Base-by-base conservation (phyloP, 1,140 invertebrate genomes). In the Euwallacea fornicatus region DNA sequence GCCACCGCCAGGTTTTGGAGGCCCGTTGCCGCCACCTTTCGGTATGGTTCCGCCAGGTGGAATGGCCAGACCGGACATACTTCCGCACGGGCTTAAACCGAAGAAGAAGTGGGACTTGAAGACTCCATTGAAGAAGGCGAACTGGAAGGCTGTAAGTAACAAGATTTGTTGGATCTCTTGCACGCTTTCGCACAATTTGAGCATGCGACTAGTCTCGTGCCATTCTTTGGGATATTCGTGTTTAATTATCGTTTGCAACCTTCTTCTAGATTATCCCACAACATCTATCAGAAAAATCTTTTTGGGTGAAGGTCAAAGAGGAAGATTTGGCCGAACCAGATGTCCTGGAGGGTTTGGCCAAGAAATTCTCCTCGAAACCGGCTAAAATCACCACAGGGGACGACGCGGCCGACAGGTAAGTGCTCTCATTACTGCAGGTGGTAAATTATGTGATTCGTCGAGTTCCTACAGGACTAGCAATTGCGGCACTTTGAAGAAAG, bases 301-400 rank as follows among this genome's bases (percentile, higher is more conserved):
- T 99, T 78, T 99, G 98, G 98, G 90, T 95, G 0, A 88, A 90
- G 81, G 91, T 94, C 0, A 90, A 96, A 83, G 97, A 99, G 83
- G 95, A 98, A 74, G 90, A 91, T 73, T 82, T 96, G 15, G 95
- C 93, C 2, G 92, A 89, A 3, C 89, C 91, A 0, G 94, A 97
- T 78, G 91, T 98, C 72, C 85, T 98, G 0, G 87, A 87, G 62
- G 92, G 91, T 7, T 82, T 98, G n/a, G 88, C 90, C 0, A 83
- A 89, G 58, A 92, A 90, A 78, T 98, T 99, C 83, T 92, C 94
- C 2, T 94, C 94, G 2, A 94, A 94, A 83, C 92, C 93, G 0
- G 85, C 85, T 0, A 93, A 90, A 33, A 33, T 33, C 21, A 33
- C 21, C 76, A 90, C 85, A 77, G 83, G 88, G 65, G 91, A 93